Evolutionary conservation across 2,888 invertebrate species (phyloP).

Genomic region (Petrolisthes cinctipes): DNA sequence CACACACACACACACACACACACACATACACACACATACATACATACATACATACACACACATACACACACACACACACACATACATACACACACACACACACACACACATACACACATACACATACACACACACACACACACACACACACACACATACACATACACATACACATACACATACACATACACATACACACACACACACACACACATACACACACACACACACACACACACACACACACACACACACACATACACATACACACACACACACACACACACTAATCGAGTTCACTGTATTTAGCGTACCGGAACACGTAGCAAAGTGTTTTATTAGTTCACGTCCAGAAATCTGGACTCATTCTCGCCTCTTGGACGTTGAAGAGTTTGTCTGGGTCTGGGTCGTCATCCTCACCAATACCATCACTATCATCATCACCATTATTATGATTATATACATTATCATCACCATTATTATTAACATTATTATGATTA

Average conservation of each 20-base stretch:
- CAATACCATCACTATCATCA: too few relatives aligned
- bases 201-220: constrained; percentile 43
- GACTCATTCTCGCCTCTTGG: too few relatives aligned
- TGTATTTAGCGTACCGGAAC: background rate
- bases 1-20: too few relatives aligned
- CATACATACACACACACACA: background rate
- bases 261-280: constrained; percentile 6
- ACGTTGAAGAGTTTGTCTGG: too few relatives aligned
- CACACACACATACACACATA: background rate
- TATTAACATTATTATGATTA: too few relatives aligned
- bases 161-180: background rate
- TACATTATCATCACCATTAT: too few relatives aligned
- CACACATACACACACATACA: too few relatives aligned
- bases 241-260: background rate
- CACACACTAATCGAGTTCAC: background rate
- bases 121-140: constrained; percentile 23
- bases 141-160: constrained; percentile 15
- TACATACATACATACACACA: constrained; percentile 29
- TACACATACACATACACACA: constrained; percentile 36
- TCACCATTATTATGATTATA: too few relatives aligned
- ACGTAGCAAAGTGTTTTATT: background rate
- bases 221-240: constrained; percentile 23
- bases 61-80: constrained; percentile 18
- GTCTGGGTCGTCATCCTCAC: too few relatives aligned
- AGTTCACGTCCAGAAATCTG: too few relatives aligned